Evolutionary conservation across 2,888 invertebrate genomes (phyloP), one percentile per base, ranked within the genome.

Genomic region (Platycnemis pennipes): DNA sequence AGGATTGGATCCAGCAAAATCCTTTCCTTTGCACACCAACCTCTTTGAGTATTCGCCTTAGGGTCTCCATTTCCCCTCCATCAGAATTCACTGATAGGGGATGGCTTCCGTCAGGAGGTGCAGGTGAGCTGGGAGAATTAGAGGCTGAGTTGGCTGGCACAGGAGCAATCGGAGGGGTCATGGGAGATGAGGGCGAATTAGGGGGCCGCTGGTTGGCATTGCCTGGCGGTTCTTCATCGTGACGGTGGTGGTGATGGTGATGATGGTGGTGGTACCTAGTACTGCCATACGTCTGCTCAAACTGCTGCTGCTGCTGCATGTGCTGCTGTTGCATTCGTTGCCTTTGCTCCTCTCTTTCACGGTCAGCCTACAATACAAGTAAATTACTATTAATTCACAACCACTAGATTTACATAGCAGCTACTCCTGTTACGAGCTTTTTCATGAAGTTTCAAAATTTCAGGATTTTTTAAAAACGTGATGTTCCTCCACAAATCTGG

Each of bases 291-390:
- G 91, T 91, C 5, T 42, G 56, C 19, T 91, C 91, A 31, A 56
- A 91, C 44, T 94, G 86, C 56, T 95, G 95, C 45, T 95, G 95
- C 31, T 95, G 94, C 69, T 63, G 94, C 45, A 77, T 77, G 56
- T 94, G 95, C 91, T 86, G 95, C 37, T 94, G 95, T 88, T 86
- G 95, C 37, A 89, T 31, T 37, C 89, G 96, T 96, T 97, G 97
- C 91, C 97, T 97, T 96, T 98, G 97, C 96, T 98, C 98, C 96
- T 99, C 99, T 95, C 99, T 97, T 95, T 99, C 98, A 95, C 98
- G 98, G 96, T 99, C 99, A 1, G 99, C 99, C 96, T 96, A 94
- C 22, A 89, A 94, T 63, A 94, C 94, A 94, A 94, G 85, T 56
- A n/a, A 22, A 13, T n/a, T n/a, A n/a, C n/a, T n/a, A n/a, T n/a